Conservation (phyloP, 2,797 vertebrate genomes). For the Poecilia velifera region DNA sequence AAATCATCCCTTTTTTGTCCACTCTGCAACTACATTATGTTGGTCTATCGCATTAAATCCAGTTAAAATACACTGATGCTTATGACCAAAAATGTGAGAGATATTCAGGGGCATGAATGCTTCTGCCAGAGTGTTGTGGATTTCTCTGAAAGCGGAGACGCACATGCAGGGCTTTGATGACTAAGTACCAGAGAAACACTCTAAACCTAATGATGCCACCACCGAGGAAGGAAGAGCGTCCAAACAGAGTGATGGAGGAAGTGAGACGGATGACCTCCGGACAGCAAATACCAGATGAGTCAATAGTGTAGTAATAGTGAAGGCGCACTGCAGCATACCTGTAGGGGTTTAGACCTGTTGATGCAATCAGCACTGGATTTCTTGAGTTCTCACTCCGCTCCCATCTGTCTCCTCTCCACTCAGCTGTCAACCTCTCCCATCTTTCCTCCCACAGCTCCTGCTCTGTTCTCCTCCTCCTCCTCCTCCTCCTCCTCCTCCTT, state of each 20-base stretch:
- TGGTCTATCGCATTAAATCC: neutral
- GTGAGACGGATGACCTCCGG: slow-evolving; percentile 31
- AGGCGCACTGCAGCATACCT: slow-evolving; percentile 70
- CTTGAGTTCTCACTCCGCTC: slow-evolving; percentile 59
- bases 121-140: neutral
- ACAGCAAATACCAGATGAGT: slow-evolving; percentile 54
- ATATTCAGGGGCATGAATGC: neutral
- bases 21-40: neutral
- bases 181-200: slow-evolving; percentile 31
- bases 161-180: slow-evolving; percentile 26
- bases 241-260: slow-evolving; percentile 28
- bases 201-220: neutral
- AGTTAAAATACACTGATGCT: neutral
- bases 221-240: slow-evolving; percentile 33
- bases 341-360: slow-evolving; percentile 69
- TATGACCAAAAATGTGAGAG: neutral
- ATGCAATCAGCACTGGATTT: slow-evolving; percentile 64
- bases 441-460: slow-evolving; percentile 67
- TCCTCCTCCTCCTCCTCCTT: slow-evolving; percentile 21
- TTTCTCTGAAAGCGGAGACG: slow-evolving; percentile 26
- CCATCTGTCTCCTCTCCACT: slow-evolving; percentile 67
- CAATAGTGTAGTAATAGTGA: slow-evolving; percentile 54
- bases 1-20: neutral
- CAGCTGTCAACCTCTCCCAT: slow-evolving; percentile 59
- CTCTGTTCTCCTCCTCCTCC: slow-evolving; percentile 17